These are phyloP conservation scores for Cydia pomonella DNA, from an alignment of 1,140 invertebrate species.

Conservation along the genomic window DNA sequence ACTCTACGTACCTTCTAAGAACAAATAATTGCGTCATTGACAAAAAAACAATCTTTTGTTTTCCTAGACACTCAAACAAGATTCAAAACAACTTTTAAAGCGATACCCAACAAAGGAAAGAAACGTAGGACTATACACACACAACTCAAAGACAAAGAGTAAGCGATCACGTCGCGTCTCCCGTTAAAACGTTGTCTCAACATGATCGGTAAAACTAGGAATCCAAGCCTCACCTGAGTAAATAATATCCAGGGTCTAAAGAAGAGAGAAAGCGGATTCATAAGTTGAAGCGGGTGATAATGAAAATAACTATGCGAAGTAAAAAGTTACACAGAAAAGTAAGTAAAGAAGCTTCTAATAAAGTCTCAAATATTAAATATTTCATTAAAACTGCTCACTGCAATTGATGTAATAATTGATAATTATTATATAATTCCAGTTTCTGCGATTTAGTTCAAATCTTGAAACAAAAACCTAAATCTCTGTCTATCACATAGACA, in stretches of 20 bases:
- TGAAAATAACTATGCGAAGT: background rate
- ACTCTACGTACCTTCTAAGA: too few relatives aligned
- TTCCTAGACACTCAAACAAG: background rate
- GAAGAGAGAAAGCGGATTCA: background rate
- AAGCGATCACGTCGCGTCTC: slow-evolving; percentile 20
- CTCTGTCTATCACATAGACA: too few relatives aligned
- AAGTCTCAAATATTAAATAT: too few relatives aligned
- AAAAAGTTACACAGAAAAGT: too few relatives aligned
- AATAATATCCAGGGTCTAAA: background rate
- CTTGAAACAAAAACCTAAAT: too few relatives aligned
- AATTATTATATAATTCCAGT: too few relatives aligned
- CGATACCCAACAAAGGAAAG: background rate
- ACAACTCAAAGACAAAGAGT: slow-evolving; percentile 31
- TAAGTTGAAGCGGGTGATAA: background rate
- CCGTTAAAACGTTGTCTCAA: slow-evolving; percentile 28
- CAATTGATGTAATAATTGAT: too few relatives aligned
- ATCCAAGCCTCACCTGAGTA: slow-evolving; percentile 26
- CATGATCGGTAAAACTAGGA: slow-evolving; percentile 28
- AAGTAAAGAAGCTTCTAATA: too few relatives aligned
- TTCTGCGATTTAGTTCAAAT: too few relatives aligned
- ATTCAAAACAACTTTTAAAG: background rate
- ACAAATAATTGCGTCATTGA: too few relatives aligned
- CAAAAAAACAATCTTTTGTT: background rate
- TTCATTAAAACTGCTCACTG: too few relatives aligned
- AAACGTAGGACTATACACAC: slow-evolving; percentile 6